Percentiles rank a stretch among this genome's conserved stretches.
phyloP scores from a whole-genome alignment of 2,797 vertebrate species.

The Melanotaenia parkinsoni region DNA sequence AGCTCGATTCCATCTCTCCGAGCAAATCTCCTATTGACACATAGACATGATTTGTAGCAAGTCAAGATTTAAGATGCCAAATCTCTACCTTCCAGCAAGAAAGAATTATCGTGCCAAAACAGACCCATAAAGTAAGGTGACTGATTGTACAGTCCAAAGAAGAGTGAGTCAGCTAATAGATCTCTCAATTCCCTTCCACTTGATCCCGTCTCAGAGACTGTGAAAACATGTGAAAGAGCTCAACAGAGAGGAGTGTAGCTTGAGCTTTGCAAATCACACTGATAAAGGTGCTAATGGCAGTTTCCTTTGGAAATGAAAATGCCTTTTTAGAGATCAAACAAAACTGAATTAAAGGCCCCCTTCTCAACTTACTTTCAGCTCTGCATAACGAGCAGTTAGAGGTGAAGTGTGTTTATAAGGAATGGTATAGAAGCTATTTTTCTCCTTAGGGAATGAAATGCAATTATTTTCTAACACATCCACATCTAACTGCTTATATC shows the following conservation, averaged over 20 bases:
- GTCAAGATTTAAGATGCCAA: slow-evolving; percentile 56
- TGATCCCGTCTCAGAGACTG: slow-evolving; percentile 38
- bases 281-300: slow-evolving; percentile 45
- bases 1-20: slow-evolving; percentile 31
- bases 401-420: slow-evolving; percentile 44
- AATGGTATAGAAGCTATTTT: slow-evolving; percentile 15
- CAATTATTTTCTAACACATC: slow-evolving; percentile 49
- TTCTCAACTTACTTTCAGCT: slow-evolving; percentile 29
- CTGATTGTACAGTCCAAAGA: slow-evolving; percentile 42
- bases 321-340: slow-evolving; percentile 49
- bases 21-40: slow-evolving; percentile 51
- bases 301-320: slow-evolving; percentile 33
- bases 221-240: slow-evolving; percentile 41
- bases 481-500: slow-evolving; percentile 30
- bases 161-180: slow-evolving; percentile 64
- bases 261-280: slow-evolving; percentile 28
- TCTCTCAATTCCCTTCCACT: slow-evolving; percentile 51
- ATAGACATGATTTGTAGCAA: slow-evolving; percentile 34
- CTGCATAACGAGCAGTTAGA: slow-evolving; percentile 36
- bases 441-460: slow-evolving; percentile 25
- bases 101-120: slow-evolving; percentile 48
- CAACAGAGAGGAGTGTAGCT: slow-evolving; percentile 9
- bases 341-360: slow-evolving; percentile 32
- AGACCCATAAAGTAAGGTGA: slow-evolving; percentile 43
- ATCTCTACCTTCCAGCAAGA: slow-evolving; percentile 38